A percentile compares a stretch with the other conserved stretches of the same genome.
Evolutionary conservation across 2,113 vertebrate species (phyloP).

Genomic region (Butorides virescens): DNA sequence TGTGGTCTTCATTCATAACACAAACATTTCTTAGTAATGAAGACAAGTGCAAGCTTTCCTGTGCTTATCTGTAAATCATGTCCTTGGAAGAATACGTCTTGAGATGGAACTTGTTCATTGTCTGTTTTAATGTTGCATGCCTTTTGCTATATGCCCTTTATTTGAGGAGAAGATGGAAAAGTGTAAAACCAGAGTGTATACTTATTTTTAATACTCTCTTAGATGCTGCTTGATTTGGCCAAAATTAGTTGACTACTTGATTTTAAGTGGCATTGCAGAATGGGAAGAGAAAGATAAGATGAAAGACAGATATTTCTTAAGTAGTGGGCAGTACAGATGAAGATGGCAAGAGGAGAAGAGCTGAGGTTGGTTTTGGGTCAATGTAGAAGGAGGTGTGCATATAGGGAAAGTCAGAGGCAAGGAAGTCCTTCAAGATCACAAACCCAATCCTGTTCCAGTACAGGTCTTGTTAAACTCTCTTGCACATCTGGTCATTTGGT

Average conservation of each 20-base stretch:
- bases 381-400: not conserved
- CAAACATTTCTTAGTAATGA: not conserved
- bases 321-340: not conserved
- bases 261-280: not conserved
- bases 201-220: not conserved
- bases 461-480: not conserved
- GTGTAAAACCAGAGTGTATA: not conserved
- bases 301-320: not conserved
- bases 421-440: not conserved
- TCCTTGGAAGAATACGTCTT: not conserved
- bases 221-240: not conserved
- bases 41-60: not conserved
- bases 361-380: not conserved
- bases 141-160: not conserved
- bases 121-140: not conserved
- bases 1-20: not conserved
- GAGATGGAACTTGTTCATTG: not conserved
- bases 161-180: not conserved
- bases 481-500: not conserved
- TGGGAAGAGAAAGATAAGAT: not conserved
- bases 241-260: not conserved
- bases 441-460: not conserved
- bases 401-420: not conserved
- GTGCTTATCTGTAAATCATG: not conserved
- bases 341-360: not conserved